Evolutionary conservation across 2,797 vertebrate genomes (phyloP).

Genomic region (Spinus olivaceus): DNA sequence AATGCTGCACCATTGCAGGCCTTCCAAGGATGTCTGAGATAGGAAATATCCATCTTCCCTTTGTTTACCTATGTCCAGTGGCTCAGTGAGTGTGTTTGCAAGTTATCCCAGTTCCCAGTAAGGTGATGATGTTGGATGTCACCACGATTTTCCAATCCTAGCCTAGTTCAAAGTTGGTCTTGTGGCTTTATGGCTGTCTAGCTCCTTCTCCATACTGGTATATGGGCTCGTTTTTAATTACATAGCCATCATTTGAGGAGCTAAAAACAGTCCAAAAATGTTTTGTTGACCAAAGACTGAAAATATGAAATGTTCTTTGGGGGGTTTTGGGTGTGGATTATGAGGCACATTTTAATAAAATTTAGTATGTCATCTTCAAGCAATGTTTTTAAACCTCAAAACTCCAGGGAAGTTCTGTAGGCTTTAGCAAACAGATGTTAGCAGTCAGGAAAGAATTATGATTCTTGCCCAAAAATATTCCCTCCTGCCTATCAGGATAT

Average conservation of each 20-base stretch:
- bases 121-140: background rate
- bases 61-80: background rate
- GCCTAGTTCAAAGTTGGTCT: conserved; percentile 54
- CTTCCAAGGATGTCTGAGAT: background rate
- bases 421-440: conserved; percentile 78
- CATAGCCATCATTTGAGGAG: conserved; percentile 56
- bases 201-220: conserved; percentile 52
- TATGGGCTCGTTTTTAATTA: conserved; percentile 70
- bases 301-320: conserved; percentile 76
- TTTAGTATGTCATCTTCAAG: conserved; percentile 77
- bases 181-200: conserved; percentile 61
- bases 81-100: background rate
- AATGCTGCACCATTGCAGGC: background rate
- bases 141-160: conserved; percentile 7
- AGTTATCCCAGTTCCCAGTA: background rate
- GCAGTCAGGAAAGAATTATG: conserved; percentile 70
- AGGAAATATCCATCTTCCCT: background rate
- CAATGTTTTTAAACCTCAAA: conserved; percentile 78
- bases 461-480: conserved; percentile 68
- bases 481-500: conserved; percentile 60
- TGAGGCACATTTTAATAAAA: conserved; percentile 75
- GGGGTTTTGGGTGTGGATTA: conserved; percentile 73
- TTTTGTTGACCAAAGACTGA: conserved; percentile 72
- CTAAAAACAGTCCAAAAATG: conserved; percentile 53
- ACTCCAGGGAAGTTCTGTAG: conserved; percentile 73